Conservation (phyloP, 1,140 invertebrate species). For the Papilio dardanus region DNA sequence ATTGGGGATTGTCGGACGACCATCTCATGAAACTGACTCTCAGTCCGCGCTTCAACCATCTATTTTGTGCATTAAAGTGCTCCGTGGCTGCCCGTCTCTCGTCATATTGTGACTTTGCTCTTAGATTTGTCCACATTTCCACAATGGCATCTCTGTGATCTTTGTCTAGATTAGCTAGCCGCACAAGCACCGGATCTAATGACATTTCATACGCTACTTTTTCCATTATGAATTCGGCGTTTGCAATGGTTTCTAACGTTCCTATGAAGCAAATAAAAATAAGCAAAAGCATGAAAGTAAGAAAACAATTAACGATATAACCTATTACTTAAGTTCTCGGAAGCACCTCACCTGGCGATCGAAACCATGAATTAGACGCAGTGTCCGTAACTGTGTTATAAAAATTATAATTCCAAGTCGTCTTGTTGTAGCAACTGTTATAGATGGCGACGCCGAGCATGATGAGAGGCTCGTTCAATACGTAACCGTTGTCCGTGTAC, state of each 20-base stretch:
- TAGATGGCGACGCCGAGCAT: conserved; percentile 14
- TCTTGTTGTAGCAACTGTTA: conserved; percentile 46
- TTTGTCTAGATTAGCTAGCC: conserved; percentile 83
- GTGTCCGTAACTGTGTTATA: conserved; percentile 67
- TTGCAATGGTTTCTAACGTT: conserved; percentile 84
- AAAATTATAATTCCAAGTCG: conserved; percentile 48
- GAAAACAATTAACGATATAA: conserved; percentile 74
- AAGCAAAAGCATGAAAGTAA: conserved; percentile 50
- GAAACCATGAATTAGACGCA: conserved; percentile 73
- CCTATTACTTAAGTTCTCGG: too few relatives aligned
- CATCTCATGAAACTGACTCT: conserved; percentile 85
- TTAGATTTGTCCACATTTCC: conserved; percentile 49
- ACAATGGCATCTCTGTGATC: conserved; percentile 34
- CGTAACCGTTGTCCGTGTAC: conserved; percentile 84
- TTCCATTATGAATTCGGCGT: conserved; percentile 92
- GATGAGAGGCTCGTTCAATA: conserved; percentile 80
- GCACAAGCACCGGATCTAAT: conserved; percentile 87
- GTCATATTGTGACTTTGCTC: conserved; percentile 42
- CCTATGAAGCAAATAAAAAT: conserved; percentile 83
- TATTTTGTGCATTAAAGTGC: conserved; percentile 86
- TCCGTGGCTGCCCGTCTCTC: conserved; percentile 64
- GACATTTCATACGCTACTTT: conserved; percentile 87
- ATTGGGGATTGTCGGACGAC: conserved; percentile 77
- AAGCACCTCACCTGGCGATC: conserved; percentile 54
- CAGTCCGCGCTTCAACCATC: conserved; percentile 89